Conservation (phyloP, 2,113 vertebrate species). For the Hippocampus barbouri region DNA sequence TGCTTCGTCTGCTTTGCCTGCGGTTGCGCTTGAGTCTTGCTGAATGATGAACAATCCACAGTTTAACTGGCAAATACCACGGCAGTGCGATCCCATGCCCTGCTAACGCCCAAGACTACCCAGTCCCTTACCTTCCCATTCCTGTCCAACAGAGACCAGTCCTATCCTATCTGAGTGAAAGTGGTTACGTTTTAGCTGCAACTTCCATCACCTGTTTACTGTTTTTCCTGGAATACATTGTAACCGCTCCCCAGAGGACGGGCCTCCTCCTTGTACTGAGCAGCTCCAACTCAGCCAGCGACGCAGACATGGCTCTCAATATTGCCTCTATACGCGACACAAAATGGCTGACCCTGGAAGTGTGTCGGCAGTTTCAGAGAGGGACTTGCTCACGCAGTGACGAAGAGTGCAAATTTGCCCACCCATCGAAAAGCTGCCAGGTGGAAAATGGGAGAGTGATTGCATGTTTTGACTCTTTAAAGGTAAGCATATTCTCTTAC, state of each 20-base stretch:
- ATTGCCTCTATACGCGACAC: slow-evolving; percentile 94
- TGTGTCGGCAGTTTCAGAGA: slow-evolving; percentile 98
- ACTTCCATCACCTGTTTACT: slow-evolving; percentile 34
- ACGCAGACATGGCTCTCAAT: slow-evolving; percentile 89
- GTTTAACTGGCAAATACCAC: slow-evolving; percentile 63
- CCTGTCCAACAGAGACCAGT: slow-evolving; percentile 36
- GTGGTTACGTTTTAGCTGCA: slow-evolving; percentile 33
- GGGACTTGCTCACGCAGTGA: slow-evolving; percentile 97
- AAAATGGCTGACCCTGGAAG: slow-evolving; percentile 98
- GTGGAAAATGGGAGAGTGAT: slow-evolving; percentile 98
- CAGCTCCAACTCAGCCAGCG: slow-evolving; percentile 29
- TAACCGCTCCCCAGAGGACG: slow-evolving; percentile 33
- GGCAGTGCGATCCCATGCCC: slow-evolving; percentile 52
- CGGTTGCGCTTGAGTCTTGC: slow-evolving; percentile 71
- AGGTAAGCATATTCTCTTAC: slow-evolving; percentile 81
- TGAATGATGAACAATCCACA: slow-evolving; percentile 78
- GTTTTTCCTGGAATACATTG: slow-evolving; percentile 27
- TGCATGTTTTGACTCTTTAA: slow-evolving; percentile 98
- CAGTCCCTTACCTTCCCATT: slow-evolving; percentile 40
- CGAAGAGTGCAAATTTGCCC: slow-evolving; percentile 99
- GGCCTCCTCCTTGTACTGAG: slow-evolving; percentile 27
- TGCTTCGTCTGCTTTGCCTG: slow-evolving; percentile 67
- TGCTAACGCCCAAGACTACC: slow-evolving; percentile 45
- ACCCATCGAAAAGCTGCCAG: slow-evolving; percentile 98
- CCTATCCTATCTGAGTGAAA: slow-evolving; percentile 32